Evolutionary conservation across 2,888 invertebrate species (phyloP).

Genomic region (Carpatolechia fugitivella): DNA sequence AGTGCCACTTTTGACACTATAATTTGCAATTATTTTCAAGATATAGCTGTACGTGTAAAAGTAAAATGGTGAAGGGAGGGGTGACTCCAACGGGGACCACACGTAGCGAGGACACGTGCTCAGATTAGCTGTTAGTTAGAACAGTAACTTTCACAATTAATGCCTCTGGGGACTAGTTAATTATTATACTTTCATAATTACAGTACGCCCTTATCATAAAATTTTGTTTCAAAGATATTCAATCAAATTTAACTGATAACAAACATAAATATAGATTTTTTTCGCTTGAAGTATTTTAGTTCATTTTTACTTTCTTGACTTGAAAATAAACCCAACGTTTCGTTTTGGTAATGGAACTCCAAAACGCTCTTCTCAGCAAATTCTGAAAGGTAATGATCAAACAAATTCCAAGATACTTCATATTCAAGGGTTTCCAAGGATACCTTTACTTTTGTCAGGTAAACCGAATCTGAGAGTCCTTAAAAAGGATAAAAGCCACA

Average conservation of each 20-base stretch:
- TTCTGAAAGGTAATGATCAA: neutral
- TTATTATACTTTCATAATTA: neutral
- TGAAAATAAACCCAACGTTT: too few species aligned
- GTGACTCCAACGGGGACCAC: neutral
- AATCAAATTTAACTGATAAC: neutral
- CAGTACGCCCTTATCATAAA: neutral
- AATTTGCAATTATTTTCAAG: too few species aligned
- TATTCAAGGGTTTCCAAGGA: neutral
- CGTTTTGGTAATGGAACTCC: too few species aligned
- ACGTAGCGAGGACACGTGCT: conserved; percentile 5
- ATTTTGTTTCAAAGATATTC: neutral
- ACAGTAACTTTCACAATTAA: conserved; percentile 60
- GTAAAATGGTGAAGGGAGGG: neutral
- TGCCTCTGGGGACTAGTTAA: conserved; percentile 28
- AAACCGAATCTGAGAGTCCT: neutral
- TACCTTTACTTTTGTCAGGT: neutral
- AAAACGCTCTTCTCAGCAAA: too few species aligned
- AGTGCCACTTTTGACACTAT: too few species aligned
- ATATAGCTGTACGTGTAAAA: too few species aligned
- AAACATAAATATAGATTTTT: too few species aligned
- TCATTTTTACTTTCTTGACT: too few species aligned
- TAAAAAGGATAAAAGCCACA: conserved; percentile 17
- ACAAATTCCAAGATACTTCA: neutral
- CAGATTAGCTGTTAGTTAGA: conserved; percentile 29
- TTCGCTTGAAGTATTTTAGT: too few species aligned